A percentile compares a stretch with the other conserved stretches of the same genome.
phyloP scores from a whole-genome alignment of 2,888 invertebrate species.

The Melanophora roralis region DNA sequence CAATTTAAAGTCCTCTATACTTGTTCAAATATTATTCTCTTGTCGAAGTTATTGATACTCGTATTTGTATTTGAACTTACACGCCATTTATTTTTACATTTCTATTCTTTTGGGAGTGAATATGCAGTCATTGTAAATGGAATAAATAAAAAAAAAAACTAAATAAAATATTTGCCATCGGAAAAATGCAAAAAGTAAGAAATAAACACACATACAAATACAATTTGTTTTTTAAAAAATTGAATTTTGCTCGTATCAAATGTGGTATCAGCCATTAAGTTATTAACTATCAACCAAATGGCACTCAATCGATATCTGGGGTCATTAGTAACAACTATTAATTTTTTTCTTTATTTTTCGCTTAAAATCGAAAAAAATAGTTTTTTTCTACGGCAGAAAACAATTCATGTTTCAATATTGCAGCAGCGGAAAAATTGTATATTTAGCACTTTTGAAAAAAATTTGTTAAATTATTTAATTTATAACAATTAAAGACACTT shows the following conservation, averaged over 20 bases:
- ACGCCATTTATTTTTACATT: conserved; percentile 41
- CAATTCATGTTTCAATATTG: background rate
- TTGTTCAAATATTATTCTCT: background rate
- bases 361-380: no score
- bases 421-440: no score
- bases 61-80: conserved; percentile 1
- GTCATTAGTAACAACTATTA: conserved; percentile 6
- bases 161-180: conserved; percentile 8
- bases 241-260: background rate
- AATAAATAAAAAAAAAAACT: background rate
- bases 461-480: no score
- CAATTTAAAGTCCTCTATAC: conserved; percentile 19
- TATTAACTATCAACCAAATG: conserved; percentile 13
- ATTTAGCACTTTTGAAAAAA: no score
- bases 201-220: conserved; percentile 2
- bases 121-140: background rate
- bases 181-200: background rate
- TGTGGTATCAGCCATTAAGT: background rate
- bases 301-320: conserved; percentile 31
- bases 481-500: no score
- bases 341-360: background rate
- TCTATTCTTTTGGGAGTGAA: conserved; percentile 14
- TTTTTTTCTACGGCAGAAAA: no score
- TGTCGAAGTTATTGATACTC: conserved; percentile 13
- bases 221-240: no score